Evolutionary conservation across 1,140 invertebrate species (phyloP).

Genomic region (Charaxes varanes): DNA sequence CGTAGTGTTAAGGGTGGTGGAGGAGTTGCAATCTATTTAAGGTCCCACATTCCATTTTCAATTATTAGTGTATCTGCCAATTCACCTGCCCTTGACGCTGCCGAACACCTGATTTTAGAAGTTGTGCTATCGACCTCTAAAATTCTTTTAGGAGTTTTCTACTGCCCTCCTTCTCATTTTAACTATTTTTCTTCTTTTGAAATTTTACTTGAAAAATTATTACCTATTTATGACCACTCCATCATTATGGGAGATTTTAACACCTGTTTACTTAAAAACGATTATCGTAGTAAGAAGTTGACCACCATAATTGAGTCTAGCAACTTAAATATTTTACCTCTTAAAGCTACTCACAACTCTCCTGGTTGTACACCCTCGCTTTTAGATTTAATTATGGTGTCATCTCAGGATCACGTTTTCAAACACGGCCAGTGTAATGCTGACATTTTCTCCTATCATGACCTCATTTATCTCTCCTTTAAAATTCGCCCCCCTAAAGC

Average conservation of each 20-base stretch:
- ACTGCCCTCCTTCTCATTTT: constrained; percentile 1
- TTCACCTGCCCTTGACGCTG: neutral
- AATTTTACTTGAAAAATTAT: neutral
- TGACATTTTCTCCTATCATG: constrained; percentile 9
- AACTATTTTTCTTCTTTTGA: constrained; percentile 8
- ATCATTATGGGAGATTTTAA: constrained; percentile 15
- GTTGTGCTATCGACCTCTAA: neutral
- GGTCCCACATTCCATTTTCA: neutral
- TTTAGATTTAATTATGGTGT: constrained; percentile 8
- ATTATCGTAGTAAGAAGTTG: neutral
- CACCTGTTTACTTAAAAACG: constrained; percentile 6
- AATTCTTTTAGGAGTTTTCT: constrained; percentile 7
- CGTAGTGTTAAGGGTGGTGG: constrained; percentile 12
- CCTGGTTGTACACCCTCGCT: constrained; percentile 6
- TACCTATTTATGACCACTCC: constrained; percentile 3
- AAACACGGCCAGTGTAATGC: constrained; percentile 2
- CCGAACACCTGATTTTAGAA: constrained; percentile 2
- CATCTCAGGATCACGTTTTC: neutral
- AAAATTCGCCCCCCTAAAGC: constrained; percentile 7
- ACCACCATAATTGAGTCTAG: neutral
- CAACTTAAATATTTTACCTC: constrained; percentile 3
- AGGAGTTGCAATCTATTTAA: constrained; percentile 20
- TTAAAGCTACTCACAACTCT: constrained; percentile 2
- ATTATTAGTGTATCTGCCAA: neutral
- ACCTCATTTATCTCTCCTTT: constrained; percentile 13